phyloP scores from a whole-genome alignment of 2,888 invertebrate species.

The Pandemis corylana region DNA sequence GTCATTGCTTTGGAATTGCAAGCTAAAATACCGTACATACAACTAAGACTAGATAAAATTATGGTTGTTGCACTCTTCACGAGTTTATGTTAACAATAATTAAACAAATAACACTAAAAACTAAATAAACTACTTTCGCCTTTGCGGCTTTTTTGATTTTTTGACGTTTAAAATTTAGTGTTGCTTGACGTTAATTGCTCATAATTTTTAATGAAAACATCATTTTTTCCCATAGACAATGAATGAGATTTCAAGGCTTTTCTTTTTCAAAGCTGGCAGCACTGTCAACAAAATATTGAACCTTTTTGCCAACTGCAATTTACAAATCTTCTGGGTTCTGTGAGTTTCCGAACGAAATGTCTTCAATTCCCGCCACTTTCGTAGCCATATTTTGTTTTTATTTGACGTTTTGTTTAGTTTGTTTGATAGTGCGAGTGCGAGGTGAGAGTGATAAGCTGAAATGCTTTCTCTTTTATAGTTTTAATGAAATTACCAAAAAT shows the following conservation, averaged over 20 bases:
- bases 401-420: constrained; percentile 21
- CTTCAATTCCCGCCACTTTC: constrained; percentile 15
- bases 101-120: constrained; percentile 80
- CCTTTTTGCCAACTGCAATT: background rate
- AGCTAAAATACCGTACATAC: constrained; percentile 63
- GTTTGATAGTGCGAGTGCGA: constrained; percentile 1
- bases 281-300: background rate
- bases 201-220: constrained; percentile 65
- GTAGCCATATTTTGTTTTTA: constrained; percentile 40
- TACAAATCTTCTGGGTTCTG: background rate
- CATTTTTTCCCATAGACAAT: constrained; percentile 42
- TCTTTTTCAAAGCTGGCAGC: constrained; percentile 16
- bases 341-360: background rate
- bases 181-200: constrained; percentile 80
- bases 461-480: constrained; percentile 6
- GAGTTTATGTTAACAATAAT: constrained; percentile 65
- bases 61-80: constrained; percentile 63
- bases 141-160: constrained; percentile 78
- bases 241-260: constrained; percentile 3
- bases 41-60: constrained; percentile 76
- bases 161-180: constrained; percentile 82
- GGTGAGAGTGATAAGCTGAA: background rate
- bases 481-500: background rate
- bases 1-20: constrained; percentile 67
- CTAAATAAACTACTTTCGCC: constrained; percentile 72